Evolutionary conservation across 2,888 invertebrate species (phyloP).

Genomic region (Lasioglossum oenotherae): DNA sequence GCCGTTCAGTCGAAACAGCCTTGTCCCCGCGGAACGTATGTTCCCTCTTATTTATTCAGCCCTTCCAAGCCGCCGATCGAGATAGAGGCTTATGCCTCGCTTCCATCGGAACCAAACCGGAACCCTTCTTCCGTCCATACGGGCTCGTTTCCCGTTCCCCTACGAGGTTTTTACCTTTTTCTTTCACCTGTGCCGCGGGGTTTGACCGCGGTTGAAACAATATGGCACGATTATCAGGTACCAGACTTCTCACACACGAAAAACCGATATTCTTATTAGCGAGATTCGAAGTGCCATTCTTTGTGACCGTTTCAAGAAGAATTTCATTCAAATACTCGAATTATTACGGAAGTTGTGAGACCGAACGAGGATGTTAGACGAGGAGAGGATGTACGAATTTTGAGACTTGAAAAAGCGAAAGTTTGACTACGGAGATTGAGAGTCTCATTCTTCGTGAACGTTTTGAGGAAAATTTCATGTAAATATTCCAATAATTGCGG

Average conservation of each 20-base stretch:
- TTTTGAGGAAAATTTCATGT: neutral
- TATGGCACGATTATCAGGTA: neutral
- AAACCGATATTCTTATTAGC: neutral
- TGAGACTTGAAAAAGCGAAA: neutral
- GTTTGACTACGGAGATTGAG: neutral
- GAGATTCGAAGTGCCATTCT: neutral
- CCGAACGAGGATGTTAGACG: neutral
- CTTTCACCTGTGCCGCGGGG: neutral
- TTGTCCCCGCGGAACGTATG: neutral
- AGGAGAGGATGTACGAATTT: too few relatives aligned
- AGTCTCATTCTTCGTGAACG: neutral
- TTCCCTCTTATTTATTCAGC: conserved; percentile 19
- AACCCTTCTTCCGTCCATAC: conserved; percentile 18
- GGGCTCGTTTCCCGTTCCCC: neutral
- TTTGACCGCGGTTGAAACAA: neutral
- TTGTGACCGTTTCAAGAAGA: neutral
- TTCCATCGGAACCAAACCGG: conserved; percentile 29
- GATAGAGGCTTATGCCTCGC: conserved; percentile 34
- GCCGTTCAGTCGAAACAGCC: conserved; percentile 7
- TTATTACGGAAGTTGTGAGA: neutral
- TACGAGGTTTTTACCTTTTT: neutral
- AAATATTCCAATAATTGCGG: neutral
- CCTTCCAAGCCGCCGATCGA: neutral
- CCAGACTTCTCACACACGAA: too few relatives aligned
- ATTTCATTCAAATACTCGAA: neutral